phyloP scores from a whole-genome alignment of 30 jellyfish, hydroid and myxozoan genomes.

The Nemopilema nomurai region DNA sequence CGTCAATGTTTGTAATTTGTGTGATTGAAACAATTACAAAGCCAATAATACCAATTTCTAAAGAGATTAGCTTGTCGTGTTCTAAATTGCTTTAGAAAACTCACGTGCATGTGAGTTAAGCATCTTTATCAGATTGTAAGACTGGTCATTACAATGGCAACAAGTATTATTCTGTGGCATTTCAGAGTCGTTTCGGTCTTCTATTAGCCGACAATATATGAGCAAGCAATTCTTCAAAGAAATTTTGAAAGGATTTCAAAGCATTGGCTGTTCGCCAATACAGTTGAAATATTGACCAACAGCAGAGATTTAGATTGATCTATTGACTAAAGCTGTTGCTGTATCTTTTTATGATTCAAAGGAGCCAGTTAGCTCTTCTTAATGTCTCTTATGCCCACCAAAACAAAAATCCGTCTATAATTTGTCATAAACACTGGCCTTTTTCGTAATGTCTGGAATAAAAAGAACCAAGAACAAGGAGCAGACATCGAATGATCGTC shows the following conservation, averaged over 20 bases:
- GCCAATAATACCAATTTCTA: neutral
- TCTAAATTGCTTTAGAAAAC: neutral
- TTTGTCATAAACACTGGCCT: too few species aligned
- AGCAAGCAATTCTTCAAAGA: neutral
- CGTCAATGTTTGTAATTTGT: neutral
- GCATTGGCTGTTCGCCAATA: neutral
- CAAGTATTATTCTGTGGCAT: neutral
- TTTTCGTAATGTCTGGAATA: too few species aligned
- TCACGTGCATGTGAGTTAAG: neutral
- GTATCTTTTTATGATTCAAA: neutral
- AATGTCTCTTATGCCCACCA: neutral
- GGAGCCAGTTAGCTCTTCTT: neutral
- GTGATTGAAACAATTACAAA: neutral
- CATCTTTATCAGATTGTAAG: neutral
- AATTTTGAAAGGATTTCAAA: neutral
- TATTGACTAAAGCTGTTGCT: neutral
- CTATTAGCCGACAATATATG: neutral
- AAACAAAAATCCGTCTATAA: too few species aligned
- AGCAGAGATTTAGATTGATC: neutral
- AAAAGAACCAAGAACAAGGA: too few species aligned
- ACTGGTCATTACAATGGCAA: neutral
- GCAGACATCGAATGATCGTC: too few species aligned
- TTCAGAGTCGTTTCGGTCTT: neutral
- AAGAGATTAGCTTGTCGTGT: neutral
- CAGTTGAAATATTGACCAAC: neutral